These are phyloP conservation scores for Oscarella lobularis DNA, from an alignment of 37 sponge, comb jelly and placozoan species.

Conservation along the genomic window DNA sequence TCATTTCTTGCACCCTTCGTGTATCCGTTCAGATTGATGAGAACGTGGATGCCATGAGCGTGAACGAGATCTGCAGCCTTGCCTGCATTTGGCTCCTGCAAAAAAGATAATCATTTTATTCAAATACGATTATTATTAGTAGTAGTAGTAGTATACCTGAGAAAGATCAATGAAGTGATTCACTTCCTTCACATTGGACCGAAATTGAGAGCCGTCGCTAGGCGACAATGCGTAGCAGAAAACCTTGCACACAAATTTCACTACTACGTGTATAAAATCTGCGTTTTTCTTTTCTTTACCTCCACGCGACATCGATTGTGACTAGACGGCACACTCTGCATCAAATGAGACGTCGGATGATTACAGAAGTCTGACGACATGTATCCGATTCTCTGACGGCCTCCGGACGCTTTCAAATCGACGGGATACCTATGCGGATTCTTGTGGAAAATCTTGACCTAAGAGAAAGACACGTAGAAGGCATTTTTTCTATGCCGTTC, in stretches of 20 bases:
- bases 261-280: too few relatives aligned
- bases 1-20: slow-evolving; percentile 99
- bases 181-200: slow-evolving; percentile 71
- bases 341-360: slow-evolving; percentile 98
- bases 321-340: slow-evolving; percentile 79
- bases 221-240: slow-evolving; percentile 92
- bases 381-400: slow-evolving; percentile 80
- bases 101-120: neutral
- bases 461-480: neutral
- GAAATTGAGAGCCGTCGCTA: slow-evolving; percentile 79
- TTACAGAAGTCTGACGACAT: slow-evolving; percentile 96
- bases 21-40: slow-evolving; percentile 98
- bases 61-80: slow-evolving; percentile 90
- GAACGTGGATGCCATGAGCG: slow-evolving; percentile 85
- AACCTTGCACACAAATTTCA: slow-evolving; percentile 22
- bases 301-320: neutral
- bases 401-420: slow-evolving; percentile 27
- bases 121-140: neutral
- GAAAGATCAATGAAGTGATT: slow-evolving; percentile 95
- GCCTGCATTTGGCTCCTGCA: slow-evolving; percentile 70
- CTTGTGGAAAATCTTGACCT: slow-evolving; percentile 54
- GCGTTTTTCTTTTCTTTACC: neutral
- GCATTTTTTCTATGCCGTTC: too few relatives aligned
- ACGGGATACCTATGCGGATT: slow-evolving; percentile 46
- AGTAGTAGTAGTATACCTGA: slow-evolving; percentile 28